phyloP scores from a whole-genome alignment of 2,797 vertebrate species.

The Leucoraja ocellata region DNA sequence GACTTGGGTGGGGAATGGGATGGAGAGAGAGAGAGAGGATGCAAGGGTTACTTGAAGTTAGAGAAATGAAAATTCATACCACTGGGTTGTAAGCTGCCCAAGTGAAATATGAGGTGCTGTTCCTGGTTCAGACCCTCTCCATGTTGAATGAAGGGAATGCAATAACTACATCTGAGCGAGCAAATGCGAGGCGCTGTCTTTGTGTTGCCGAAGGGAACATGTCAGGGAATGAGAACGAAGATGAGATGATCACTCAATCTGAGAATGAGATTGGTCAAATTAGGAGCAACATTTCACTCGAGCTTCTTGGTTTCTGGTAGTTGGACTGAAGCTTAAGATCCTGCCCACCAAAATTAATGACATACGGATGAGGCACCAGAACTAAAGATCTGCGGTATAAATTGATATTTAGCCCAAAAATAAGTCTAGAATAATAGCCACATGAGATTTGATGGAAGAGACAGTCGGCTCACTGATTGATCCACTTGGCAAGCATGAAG shows the following conservation, averaged over 20 bases:
- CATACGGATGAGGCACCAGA: not conserved
- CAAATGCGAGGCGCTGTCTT: not conserved
- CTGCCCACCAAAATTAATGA: not conserved
- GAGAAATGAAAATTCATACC: no score
- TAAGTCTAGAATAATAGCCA: not conserved
- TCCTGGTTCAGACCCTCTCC: not conserved
- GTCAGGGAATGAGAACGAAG: not conserved
- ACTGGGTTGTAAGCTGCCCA: no score
- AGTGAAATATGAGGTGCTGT: no score
- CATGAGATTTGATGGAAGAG: not conserved
- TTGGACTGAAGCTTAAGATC: not conserved
- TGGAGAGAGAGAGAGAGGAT: no score
- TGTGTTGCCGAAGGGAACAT: not conserved
- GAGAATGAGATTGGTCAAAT: not conserved
- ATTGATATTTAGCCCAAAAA: not conserved
- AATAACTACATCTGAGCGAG: not conserved
- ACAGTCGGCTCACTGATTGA: not conserved
- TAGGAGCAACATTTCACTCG: not conserved
- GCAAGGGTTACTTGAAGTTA: no score
- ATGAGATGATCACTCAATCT: not conserved
- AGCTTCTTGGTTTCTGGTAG: not conserved
- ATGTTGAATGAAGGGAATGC: not conserved
- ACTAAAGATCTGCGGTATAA: no score
- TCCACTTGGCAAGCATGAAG: not conserved
- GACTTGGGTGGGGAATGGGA: no score